Base-by-base conservation (phyloP, 2,797 vertebrate genomes). In the Antennarius maculatus region DNA sequence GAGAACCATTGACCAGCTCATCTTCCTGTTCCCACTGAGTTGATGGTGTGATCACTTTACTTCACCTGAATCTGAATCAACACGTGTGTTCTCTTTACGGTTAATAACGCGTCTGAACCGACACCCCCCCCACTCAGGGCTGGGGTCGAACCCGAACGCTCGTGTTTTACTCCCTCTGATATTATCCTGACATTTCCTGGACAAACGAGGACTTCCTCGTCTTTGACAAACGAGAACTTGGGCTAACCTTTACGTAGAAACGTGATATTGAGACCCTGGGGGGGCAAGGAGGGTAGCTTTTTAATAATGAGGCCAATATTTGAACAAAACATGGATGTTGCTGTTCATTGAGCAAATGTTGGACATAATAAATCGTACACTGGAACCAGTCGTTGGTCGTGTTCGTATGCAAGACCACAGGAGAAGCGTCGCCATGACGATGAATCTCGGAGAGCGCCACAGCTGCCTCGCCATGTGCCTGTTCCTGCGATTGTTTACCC, bases 281-380 rank as follows among this genome's bases (percentile, higher is more conserved):
- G 56, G 65, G 48, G 59, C 43, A n/a, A 17, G 47, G 42, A 72
- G 69, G 78, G 74, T 67, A 63, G 70, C 69, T 61, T 69, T 86
- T 82, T 85, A 86, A 81, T 86, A 88, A 80, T 69, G 48, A 71
- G 80, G 66, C 69, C 77, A 63, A 79, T 84, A 77, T 80, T 79
- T 66, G 73, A 77, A 61, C 70, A 51, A 76, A 69, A 76, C 66
- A 84, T 70, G 63, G 66, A 81, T 79, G 77, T 72, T 61, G 17
- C 45, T 6, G 23, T 59, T 73, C 69, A 77, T 83, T 81, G 81
- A 75, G 82, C 67, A 82, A 79, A 85, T 66, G 69, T 53, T 37
- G 64, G 69, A 59, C 62, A 29, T 57, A 69, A 68, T 23, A 23
- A 23, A 23, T 23, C 23, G 23, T 23, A 23, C 23, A 23, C 23